Base-by-base conservation (phyloP, 2,113 vertebrate species). In the Herpailurus yagouaroundi region DNA sequence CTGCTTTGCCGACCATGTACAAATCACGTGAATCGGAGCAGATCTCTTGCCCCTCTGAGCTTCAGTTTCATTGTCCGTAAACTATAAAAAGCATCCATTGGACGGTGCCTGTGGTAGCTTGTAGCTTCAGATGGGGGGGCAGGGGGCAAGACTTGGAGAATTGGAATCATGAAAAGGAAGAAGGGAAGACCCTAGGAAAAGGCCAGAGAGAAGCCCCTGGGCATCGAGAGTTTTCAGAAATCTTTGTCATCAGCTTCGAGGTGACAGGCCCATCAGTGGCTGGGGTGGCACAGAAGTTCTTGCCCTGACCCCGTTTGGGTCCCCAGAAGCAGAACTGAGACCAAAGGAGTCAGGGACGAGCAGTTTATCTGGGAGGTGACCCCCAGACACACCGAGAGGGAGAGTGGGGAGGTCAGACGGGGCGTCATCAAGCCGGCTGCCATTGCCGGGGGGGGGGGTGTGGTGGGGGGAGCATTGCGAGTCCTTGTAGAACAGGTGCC, bases 321-420 rank as follows among this genome's bases (percentile, higher is more conserved):
- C n/a, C 27, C 31, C 25, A 73, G 79, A 96, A 83, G 57, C 29
- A 96, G 45, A 93, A 76, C 9, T 82, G 52, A 95, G 33, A 69
- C 3, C n/a, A 69, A 38, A 76, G 36, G 1, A 86, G 91, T 91
- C n/a, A 71, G 86, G 60, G 76, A 1, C 8, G 14, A 90, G 38
- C 74, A 68, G 63, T 83, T 89, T 19, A 50, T 82, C 81, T 94
- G 14, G 15, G 69, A 94, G 33, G 3, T 38, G 15, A 94, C 66
- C n/a, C n/a, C 80, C 91, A 87, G 50, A 77, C 52, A 68, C 29
- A 66, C 52, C 25, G 50, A 55, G 7, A 63, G 33, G 5, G 27
- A 69, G 76, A 74, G 38, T 52, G 36, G 3, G 19, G 41, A 66
- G 73, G 33, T 25, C 18, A 95, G 68, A 83, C 3, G 31, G 11